Base-by-base conservation (phyloP, 2,888 invertebrate genomes). In the Syrista parreyssii region DNA sequence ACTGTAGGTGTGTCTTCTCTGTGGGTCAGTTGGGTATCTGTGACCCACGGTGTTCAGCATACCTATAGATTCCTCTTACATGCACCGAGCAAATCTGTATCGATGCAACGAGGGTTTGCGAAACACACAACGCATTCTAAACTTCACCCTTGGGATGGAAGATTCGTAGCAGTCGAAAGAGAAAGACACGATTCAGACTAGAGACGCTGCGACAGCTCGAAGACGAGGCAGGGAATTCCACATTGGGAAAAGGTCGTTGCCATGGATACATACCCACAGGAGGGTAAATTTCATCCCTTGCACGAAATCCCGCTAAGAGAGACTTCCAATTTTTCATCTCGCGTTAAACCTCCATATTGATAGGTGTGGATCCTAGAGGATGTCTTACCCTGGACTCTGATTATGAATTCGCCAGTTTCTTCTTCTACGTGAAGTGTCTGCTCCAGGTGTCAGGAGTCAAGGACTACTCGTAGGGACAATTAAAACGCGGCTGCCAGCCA, bases 221-320 rank as follows among this genome's bases (percentile, higher is more conserved):
- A 55, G 55, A 55, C 55, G 55, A 55, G 55, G 23, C 6, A 23
- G 55, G 55, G 15, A 55, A 55, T 23, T 55, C 55, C 23, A 55
- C 23, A 55, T 55, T 55, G 55, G 23, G 68, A 40, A 75, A 75
- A 82, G 86, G 85, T 85, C 85, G 88, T 89, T 87, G 85, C 85
- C 83, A 89, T 86, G 88, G 82, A 83, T 85, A 89, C 85, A 78
- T 55, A 84, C 79, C 82, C 80, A 78, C 82, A 34, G 75, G 71
- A 77, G 78, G 83, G 75, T 76, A 72, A 80, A 82, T 83, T 82
- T 78, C 75, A 75, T 71, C 76, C 74, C 69, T 33, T 3, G 71
- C 31, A 71, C 71, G 31, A 71, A 71, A 33, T 71, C 71, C 32
- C 71, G 15, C 71, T 71, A 31, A 31, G 71, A 31, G 71, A 33